Evolutionary conservation across 2,888 invertebrate species (phyloP).

Genomic region (Drosophila incognita): DNA sequence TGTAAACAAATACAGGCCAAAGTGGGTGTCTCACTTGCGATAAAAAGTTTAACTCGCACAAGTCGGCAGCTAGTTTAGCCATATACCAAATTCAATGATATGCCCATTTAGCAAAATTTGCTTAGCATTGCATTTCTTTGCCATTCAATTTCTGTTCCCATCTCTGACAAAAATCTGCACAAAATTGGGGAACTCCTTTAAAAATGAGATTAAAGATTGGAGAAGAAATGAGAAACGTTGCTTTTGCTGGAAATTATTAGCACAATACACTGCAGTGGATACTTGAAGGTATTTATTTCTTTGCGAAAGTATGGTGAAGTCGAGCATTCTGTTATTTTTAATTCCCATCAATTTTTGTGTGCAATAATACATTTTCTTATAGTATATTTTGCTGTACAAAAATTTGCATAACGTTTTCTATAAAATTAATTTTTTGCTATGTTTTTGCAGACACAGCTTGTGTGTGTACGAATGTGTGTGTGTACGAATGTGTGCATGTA

Average conservation of each 20-base stretch:
- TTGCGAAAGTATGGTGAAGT: conserved; percentile 26
- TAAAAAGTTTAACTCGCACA: too few relatives aligned
- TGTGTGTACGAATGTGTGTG: background rate
- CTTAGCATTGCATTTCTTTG: background rate
- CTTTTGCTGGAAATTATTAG: background rate
- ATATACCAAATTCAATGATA: background rate
- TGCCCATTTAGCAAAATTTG: background rate
- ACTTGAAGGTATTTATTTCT: background rate
- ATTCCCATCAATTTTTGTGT: conserved; percentile 39
- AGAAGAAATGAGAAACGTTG: background rate
- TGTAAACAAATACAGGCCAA: background rate
- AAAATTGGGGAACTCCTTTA: background rate
- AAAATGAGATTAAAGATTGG: background rate
- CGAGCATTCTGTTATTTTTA: conserved; percentile 5
- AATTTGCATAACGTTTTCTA: conserved; percentile 69
- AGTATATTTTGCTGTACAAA: conserved; percentile 38
- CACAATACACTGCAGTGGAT: background rate
- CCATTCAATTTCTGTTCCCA: background rate
- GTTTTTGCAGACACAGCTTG: conserved; percentile 65
- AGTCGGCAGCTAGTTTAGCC: background rate
- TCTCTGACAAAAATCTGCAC: background rate
- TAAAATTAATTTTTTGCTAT: conserved; percentile 73
- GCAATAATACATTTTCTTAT: conserved; percentile 63
- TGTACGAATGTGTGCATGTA: background rate
- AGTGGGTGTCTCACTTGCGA: conserved; percentile 1